Evolutionary conservation across 2,797 vertebrate species (phyloP).

Genomic region (Picus viridis): DNA sequence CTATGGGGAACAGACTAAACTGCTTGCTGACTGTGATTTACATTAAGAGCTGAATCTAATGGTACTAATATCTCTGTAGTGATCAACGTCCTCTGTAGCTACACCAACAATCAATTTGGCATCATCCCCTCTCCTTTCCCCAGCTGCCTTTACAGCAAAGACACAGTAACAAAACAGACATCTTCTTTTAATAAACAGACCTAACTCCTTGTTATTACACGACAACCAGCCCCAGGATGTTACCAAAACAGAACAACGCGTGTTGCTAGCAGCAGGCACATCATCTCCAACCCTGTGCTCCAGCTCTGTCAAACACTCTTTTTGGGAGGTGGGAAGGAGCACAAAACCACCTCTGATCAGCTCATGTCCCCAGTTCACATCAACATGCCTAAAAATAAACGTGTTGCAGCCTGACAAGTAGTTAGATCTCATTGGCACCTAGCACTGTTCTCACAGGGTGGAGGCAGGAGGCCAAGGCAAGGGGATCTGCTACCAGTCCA

Average conservation of each 20-base stretch:
- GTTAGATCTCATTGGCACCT: neutral
- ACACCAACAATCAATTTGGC: neutral
- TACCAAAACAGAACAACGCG: slow-evolving; percentile 9
- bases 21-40: slow-evolving; percentile 11
- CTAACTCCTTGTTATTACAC: neutral
- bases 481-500: neutral
- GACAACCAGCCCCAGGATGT: slow-evolving; percentile 15
- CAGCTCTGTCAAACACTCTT: neutral
- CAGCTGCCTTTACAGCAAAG: neutral
- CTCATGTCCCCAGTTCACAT: slow-evolving; percentile 20
- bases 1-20: slow-evolving; percentile 16
- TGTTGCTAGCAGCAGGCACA: slow-evolving; percentile 26
- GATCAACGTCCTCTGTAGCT: neutral
- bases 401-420: slow-evolving; percentile 18
- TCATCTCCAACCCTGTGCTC: neutral
- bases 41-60: neutral
- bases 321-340: neutral
- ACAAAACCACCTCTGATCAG: neutral
- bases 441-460: neutral
- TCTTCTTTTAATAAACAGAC: slow-evolving; percentile 44
- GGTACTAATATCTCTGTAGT: neutral
- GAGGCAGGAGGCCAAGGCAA: neutral
- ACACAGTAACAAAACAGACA: slow-evolving; percentile 22
- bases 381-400: slow-evolving; percentile 33
- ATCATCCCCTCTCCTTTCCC: neutral